These are phyloP conservation scores for Polydrusus tereticollis DNA, from an alignment of 2,888 invertebrate species.

Conservation along the genomic window DNA sequence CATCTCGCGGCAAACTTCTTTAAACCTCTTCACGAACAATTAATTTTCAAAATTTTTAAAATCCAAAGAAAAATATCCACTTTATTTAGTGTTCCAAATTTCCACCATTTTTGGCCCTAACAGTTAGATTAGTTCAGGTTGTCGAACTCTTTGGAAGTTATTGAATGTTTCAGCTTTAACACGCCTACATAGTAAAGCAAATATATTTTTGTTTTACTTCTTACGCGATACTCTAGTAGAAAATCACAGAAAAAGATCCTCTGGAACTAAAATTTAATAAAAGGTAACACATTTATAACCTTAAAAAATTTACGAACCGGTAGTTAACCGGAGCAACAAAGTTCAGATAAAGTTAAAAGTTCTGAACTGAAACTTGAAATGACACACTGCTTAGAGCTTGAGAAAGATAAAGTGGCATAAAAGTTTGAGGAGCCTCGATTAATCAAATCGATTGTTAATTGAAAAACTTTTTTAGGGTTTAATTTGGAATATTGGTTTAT, in stretches of 20 bases:
- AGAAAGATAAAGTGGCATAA: constrained; percentile 24
- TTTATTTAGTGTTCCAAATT: too few species aligned
- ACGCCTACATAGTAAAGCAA: too few species aligned
- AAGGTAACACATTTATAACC: constrained; percentile 19
- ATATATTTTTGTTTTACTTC: too few species aligned
- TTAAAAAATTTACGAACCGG: constrained; percentile 17
- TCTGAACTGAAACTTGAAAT: constrained; percentile 29
- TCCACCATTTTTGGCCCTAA: too few species aligned
- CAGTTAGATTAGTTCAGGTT: too few species aligned
- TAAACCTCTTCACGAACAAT: too few species aligned
- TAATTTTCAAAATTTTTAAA: too few species aligned
- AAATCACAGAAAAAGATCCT: background rate
- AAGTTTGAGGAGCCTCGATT: constrained; percentile 18
- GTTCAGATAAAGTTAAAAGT: constrained; percentile 23
- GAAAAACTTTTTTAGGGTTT: constrained; percentile 17
- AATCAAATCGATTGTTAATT: constrained; percentile 38
- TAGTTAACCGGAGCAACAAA: constrained; percentile 7
- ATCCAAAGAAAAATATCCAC: too few species aligned
- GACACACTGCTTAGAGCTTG: constrained; percentile 14
- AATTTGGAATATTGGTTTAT: constrained; percentile 20
- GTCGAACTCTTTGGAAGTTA: too few species aligned
- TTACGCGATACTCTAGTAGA: too few species aligned
- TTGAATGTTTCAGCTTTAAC: too few species aligned
- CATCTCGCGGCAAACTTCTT: too few species aligned
- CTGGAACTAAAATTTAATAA: background rate